phyloP scores from a whole-genome alignment of 2,888 invertebrate genomes.

The Colletes collaris region DNA sequence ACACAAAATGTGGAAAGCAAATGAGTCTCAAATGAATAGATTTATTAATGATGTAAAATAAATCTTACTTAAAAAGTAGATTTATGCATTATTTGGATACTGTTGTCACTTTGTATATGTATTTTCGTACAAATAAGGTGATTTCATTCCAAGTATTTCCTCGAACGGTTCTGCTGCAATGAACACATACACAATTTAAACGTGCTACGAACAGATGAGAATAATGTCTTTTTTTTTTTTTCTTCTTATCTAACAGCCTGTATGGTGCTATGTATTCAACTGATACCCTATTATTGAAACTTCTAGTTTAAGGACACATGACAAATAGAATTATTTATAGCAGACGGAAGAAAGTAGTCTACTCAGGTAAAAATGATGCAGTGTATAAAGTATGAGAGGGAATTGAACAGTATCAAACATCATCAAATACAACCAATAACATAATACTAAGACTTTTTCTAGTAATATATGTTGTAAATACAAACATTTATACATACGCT shows the following conservation, averaged over 20 bases:
- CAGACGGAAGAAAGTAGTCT: conserved; percentile 57
- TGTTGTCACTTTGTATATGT: conserved; percentile 33
- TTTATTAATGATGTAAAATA: conserved; percentile 38
- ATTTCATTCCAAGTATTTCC: conserved; percentile 59
- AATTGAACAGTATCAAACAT: conserved; percentile 45
- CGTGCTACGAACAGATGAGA: conserved; percentile 10
- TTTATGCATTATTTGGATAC: conserved; percentile 32
- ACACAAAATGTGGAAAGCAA: conserved; percentile 63
- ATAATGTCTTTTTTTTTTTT: conserved; percentile 24
- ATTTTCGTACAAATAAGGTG: conserved; percentile 38
- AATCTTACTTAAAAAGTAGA: conserved; percentile 36
- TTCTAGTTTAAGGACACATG: conserved; percentile 23
- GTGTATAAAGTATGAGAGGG: conserved; percentile 41
- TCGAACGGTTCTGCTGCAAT: conserved; percentile 8
- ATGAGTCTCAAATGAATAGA: conserved; percentile 17
- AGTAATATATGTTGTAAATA: conserved; percentile 68
- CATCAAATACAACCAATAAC: conserved; percentile 49
- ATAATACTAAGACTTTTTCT: conserved; percentile 55
- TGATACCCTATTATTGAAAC: conserved; percentile 15
- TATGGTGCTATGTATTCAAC: conserved; percentile 35
- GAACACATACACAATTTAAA: conserved; percentile 7
- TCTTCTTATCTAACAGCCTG: conserved; percentile 12
- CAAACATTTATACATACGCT: conserved; percentile 61
- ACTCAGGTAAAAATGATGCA: conserved; percentile 66
- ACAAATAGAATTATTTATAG: conserved; percentile 27